These are phyloP conservation scores for Anthopleura sola DNA, from an alignment of 64 coral and sea anemone species.

Conservation along the genomic window DNA sequence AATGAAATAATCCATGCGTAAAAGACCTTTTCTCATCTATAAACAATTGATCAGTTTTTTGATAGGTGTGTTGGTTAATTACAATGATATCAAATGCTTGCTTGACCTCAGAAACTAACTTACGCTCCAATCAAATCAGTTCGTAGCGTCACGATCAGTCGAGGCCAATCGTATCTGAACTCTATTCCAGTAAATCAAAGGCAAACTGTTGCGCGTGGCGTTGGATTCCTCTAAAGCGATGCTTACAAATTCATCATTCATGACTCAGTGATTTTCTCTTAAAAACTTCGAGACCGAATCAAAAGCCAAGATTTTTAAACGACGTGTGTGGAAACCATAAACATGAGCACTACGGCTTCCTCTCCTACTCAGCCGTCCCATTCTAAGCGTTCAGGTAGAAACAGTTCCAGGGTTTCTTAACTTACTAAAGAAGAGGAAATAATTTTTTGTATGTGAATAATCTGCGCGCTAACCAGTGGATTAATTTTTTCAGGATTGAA, in stretches of 20 bases:
- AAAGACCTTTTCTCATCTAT: slow-evolving; percentile 1
- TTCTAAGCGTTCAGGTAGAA: slow-evolving; percentile 12
- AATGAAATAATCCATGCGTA: not conserved
- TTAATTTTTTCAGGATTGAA: slow-evolving; percentile 36
- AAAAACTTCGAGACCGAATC: not conserved
- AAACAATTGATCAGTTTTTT: slow-evolving; percentile 6
- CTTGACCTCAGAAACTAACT: slow-evolving; percentile 12
- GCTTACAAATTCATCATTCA: not conserved
- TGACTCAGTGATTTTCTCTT: not conserved
- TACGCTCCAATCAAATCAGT: not conserved
- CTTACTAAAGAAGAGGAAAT: not conserved
- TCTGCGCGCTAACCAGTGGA: not conserved
- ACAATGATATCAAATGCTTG: not conserved
- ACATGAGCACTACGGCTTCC: not conserved
- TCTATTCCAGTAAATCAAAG: not conserved
- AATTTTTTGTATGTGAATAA: not conserved
- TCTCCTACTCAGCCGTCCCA: not conserved
- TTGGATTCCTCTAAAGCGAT: not conserved
- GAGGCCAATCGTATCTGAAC: not conserved
- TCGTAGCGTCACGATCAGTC: slow-evolving; percentile 3
- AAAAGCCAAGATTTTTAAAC: not conserved
- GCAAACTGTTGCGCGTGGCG: slow-evolving; percentile 16
- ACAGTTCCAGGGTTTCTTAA: not conserved
- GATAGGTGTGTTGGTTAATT: slow-evolving; percentile 13
- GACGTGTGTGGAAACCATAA: not conserved